Base-by-base conservation (phyloP, 2,113 vertebrate species). In the Ahaetulla prasina region DNA sequence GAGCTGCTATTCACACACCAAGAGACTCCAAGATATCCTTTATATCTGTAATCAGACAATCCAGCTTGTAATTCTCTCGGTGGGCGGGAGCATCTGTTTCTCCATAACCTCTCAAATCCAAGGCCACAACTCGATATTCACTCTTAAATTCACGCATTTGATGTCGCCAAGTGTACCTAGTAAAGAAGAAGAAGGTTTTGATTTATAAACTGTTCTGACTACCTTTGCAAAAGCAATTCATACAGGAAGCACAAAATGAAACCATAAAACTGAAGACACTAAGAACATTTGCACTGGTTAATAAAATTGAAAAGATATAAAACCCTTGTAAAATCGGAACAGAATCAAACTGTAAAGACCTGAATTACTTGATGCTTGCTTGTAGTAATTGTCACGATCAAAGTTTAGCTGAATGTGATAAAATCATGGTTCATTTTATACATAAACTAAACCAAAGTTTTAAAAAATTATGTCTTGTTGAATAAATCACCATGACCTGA, bases 161-260 rank as follows among this genome's bases (percentile, higher is more conserved):
- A 97, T 99, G 98, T 84, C 99, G 98, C 99, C 99, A 99, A 30
- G 99, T 99, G 95, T 99, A 99, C 99, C 99, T 99, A 95, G 84
- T 60, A 92, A 92, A 96, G 27, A 92, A 91, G 90, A 27, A 92
- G 90, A 52, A 90, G 91, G 52, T 55, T 94, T 60, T 30, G 94
- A 93, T 97, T 95, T 94, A 0, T 54, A 90, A 50, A 9, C 9
- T 63, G 23, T 35, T 89, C 60, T 89, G 74, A 9, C 74, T 7
- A 20, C 35, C 14, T 55, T n/a, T 63, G 22, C 7, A 53, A 63
- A 86, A 86, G 22, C 16, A 20, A 43, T 55, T 84, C 60, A 92
- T 1, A 25, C 5, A 14, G 39, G 86, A 89, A 92, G 45, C 49
- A 45, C 9, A 49, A 68, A 52, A 86, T 43, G 53, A 39, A 35